Evolutionary conservation across 2,113 vertebrate genomes (phyloP).

Genomic region (Chamaea fasciata): DNA sequence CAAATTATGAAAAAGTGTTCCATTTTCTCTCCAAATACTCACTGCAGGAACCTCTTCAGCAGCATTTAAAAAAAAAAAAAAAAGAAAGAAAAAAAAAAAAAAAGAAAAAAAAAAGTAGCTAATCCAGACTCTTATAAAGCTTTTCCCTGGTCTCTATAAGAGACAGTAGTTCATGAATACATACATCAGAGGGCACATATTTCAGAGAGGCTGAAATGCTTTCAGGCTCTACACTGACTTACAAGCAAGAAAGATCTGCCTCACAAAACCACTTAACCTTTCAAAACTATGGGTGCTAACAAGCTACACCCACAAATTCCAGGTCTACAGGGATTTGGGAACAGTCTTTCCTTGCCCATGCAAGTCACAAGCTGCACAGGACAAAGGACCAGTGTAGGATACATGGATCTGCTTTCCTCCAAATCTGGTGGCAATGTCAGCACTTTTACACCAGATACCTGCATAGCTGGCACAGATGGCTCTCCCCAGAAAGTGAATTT

Average conservation of each 20-base stretch:
- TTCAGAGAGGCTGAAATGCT: background rate
- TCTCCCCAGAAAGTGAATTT: background rate
- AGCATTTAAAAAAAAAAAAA: background rate
- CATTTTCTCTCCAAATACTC: background rate
- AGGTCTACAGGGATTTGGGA: background rate
- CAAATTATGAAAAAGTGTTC: background rate
- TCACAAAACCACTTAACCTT: background rate
- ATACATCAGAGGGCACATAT: background rate
- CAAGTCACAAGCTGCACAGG: rapidly evolving
- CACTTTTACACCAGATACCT: background rate
- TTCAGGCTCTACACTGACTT: background rate
- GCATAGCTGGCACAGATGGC: background rate
- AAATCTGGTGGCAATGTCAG: background rate
- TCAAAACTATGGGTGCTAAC: background rate
- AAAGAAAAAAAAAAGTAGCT: background rate
- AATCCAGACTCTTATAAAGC: background rate
- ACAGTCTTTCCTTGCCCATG: background rate
- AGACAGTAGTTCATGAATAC: background rate
- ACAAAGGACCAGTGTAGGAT: background rate
- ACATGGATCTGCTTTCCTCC: background rate
- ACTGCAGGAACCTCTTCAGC: background rate
- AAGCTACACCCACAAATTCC: background rate
- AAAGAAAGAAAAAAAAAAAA: background rate
- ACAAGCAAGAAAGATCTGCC: background rate
- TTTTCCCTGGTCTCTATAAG: background rate